Evolutionary conservation across 2,797 vertebrate genomes (phyloP).

Genomic region (Otolemur crassicaudatus): DNA sequence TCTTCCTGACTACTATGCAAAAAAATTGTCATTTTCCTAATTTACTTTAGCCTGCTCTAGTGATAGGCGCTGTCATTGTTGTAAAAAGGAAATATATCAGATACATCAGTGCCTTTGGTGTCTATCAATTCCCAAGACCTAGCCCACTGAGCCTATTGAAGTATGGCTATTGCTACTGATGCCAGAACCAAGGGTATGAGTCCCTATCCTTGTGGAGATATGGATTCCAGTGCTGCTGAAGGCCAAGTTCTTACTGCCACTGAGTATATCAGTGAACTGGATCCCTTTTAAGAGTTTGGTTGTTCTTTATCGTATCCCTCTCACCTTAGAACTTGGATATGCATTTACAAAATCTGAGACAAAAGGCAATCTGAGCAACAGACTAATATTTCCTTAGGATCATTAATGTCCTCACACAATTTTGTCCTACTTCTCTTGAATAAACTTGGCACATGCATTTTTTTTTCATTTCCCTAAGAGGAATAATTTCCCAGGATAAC

Average conservation of each 20-base stretch:
- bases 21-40: neutral
- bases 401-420: neutral
- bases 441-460: neutral
- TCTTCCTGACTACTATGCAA: neutral
- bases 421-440: neutral
- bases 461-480: neutral
- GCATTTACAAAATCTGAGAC: neutral
- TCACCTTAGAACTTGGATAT: neutral
- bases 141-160: neutral
- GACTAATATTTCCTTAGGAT: neutral
- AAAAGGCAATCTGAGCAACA: neutral
- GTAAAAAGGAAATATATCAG: neutral
- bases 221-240: neutral
- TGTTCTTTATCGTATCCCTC: neutral
- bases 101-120: neutral
- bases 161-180: neutral
- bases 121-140: neutral
- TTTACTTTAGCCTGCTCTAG: neutral
- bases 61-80: neutral
- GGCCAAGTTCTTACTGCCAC: neutral
- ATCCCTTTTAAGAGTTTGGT: conserved; percentile 6
- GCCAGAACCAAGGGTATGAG: neutral
- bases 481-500: neutral
- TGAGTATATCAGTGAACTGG: neutral
- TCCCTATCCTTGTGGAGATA: neutral